phyloP scores from a whole-genome alignment of 2,888 invertebrate species.

The Melinaea marsaeus region DNA sequence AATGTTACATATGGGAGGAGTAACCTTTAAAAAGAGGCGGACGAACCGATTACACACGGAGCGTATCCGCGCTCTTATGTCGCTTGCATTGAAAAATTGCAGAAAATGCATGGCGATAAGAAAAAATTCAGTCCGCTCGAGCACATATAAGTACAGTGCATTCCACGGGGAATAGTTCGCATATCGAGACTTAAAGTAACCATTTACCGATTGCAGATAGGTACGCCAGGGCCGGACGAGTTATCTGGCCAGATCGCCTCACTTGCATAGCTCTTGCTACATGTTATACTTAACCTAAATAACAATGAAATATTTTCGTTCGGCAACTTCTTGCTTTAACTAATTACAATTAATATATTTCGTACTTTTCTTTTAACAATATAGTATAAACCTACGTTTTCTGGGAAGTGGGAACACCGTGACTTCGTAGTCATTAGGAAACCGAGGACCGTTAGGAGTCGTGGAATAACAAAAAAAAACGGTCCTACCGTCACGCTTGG shows the following conservation, averaged over 20 bases:
- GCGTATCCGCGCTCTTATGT: constrained; percentile 46
- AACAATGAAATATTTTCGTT: constrained; percentile 58
- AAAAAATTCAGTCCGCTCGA: constrained; percentile 73
- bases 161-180: constrained; percentile 70
- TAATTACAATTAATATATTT: constrained; percentile 9
- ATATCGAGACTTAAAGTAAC: constrained; percentile 75
- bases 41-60: constrained; percentile 42
- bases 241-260: constrained; percentile 74
- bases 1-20: neutral
- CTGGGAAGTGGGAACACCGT: constrained; percentile 24
- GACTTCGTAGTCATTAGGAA: constrained; percentile 55
- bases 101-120: constrained; percentile 76
- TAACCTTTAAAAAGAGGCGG: constrained; percentile 35
- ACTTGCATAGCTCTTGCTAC: constrained; percentile 65
- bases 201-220: constrained; percentile 75
- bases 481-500: constrained; percentile 56
- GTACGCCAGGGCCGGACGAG: constrained; percentile 73
- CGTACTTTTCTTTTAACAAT: neutral
- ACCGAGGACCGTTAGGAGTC: constrained; percentile 64
- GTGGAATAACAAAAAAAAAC: constrained; percentile 68
- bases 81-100: constrained; percentile 70
- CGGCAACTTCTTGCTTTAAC: constrained; percentile 29
- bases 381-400: neutral
- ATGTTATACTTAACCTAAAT: constrained; percentile 75
- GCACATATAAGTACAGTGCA: constrained; percentile 72